Percentiles rank a stretch among this genome's conserved stretches.
Conservation (phyloP, 1,140 invertebrate genomes). For the Formica exsecta region DNA sequence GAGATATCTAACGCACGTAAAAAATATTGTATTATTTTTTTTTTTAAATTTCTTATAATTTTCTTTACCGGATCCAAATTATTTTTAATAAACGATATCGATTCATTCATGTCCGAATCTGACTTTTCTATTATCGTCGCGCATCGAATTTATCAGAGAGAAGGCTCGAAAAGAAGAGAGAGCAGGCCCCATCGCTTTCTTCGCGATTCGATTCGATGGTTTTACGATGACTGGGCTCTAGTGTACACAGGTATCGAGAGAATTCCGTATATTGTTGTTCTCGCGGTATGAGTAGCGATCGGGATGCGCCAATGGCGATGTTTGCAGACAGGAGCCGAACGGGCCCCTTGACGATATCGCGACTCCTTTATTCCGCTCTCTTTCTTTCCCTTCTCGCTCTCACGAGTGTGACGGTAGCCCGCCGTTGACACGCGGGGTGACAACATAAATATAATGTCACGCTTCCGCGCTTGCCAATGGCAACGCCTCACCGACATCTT, state of each 20-base stretch:
- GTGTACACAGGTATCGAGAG: conserved; percentile 69
- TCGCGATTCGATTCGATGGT: conserved; percentile 83
- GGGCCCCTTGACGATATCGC: conserved; percentile 69
- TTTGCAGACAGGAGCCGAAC: conserved; percentile 82
- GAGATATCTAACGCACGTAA: background rate
- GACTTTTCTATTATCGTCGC: background rate
- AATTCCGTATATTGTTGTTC: conserved; percentile 76
- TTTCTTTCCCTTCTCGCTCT: conserved; percentile 65
- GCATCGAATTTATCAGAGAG: background rate
- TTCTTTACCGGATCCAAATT: background rate
- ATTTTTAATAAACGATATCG: background rate
- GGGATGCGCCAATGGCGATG: conserved; percentile 73
- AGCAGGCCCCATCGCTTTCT: conserved; percentile 66
- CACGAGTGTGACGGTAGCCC: conserved; percentile 66
- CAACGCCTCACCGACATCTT: conserved; percentile 33
- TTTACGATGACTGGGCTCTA: conserved; percentile 76
- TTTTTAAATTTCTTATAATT: conserved; percentile 1
- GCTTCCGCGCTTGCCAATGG: conserved; percentile 84
- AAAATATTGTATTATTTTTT: background rate
- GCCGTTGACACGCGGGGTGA: conserved; percentile 84
- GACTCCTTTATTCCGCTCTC: conserved; percentile 61
- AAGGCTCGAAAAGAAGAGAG: background rate
- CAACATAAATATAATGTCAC: conserved; percentile 87
- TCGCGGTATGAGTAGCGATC: conserved; percentile 77
- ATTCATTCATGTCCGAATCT: conserved; percentile 17